These are phyloP conservation scores for Ceuthmochares aereus DNA, from an alignment of 2,113 vertebrate genomes.

Conservation along the genomic window DNA sequence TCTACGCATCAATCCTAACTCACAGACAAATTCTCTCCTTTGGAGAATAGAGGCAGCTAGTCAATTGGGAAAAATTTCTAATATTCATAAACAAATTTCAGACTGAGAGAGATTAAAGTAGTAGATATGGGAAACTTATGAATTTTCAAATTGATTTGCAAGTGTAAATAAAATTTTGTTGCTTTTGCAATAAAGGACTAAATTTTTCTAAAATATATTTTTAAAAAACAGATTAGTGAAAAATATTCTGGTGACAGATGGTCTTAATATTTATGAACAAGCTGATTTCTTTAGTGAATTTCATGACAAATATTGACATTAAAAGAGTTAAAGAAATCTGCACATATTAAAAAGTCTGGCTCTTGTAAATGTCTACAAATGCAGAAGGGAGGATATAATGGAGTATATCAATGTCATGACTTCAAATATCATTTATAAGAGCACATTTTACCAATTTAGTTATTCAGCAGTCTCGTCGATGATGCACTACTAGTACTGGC, in stretches of 20 bases:
- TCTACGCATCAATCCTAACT: not conserved
- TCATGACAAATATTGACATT: not conserved
- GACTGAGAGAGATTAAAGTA: not conserved
- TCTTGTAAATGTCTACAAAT: not conserved
- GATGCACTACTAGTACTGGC: not conserved
- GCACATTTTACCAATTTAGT: not conserved
- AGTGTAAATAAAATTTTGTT: not conserved
- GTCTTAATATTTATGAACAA: not conserved
- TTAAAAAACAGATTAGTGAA: not conserved
- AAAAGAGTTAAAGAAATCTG: not conserved
- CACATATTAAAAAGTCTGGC: not conserved
- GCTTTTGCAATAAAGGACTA: not conserved
- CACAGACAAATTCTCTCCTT: accelerated
- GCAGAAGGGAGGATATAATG: not conserved
- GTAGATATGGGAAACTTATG: not conserved
- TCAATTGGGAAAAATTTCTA: not conserved
- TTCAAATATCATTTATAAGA: not conserved
- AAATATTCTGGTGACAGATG: not conserved
- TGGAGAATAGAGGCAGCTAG: not conserved
- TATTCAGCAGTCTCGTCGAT: not conserved
- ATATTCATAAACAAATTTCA: not conserved
- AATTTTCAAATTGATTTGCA: not conserved
- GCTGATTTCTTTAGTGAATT: not conserved
- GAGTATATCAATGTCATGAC: not conserved
- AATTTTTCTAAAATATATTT: not conserved